Evolutionary conservation across 2,888 invertebrate genomes (phyloP).

Genomic region (Oscheius myriophilus): DNA sequence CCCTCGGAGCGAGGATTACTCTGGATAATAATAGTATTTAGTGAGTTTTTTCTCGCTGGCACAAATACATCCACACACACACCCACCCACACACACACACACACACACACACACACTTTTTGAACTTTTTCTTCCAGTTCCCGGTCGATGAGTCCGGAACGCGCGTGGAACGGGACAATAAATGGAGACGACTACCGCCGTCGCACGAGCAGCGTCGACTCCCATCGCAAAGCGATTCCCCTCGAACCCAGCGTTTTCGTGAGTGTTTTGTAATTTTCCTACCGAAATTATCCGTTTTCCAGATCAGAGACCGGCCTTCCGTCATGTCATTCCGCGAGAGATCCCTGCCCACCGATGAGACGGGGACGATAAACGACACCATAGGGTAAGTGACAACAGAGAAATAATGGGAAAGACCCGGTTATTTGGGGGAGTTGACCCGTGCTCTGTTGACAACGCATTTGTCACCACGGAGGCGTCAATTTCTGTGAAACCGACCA

Average conservation of each 20-base stretch:
- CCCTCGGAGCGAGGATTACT: slow-evolving; percentile 35
- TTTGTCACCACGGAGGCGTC: no score
- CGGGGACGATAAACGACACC: slow-evolving; percentile 18
- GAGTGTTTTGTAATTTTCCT: slow-evolving; percentile 9
- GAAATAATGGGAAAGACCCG: no score
- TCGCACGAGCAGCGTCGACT: slow-evolving; percentile 50
- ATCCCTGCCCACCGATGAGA: slow-evolving; percentile 41
- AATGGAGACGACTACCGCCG: slow-evolving; percentile 32
- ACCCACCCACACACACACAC: no score
- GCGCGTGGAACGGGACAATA: neutral
- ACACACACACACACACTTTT: no score
- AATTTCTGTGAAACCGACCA: no score
- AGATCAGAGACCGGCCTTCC: slow-evolving; percentile 53
- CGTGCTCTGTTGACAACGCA: neutral
- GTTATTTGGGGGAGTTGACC: no score
- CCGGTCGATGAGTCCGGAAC: slow-evolving; percentile 34
- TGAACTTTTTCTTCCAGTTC: slow-evolving; percentile 5
- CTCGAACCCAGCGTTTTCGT: slow-evolving; percentile 42
- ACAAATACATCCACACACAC: no score
- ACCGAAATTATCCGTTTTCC: no score
- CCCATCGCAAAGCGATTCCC: slow-evolving; percentile 32
- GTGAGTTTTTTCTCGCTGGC: slow-evolving; percentile 7
- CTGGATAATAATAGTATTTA: slow-evolving; percentile 22
- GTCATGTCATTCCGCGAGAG: slow-evolving; percentile 60
- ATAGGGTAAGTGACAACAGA: slow-evolving; percentile 19